Percentiles rank a stretch among this genome's conserved stretches.
Evolutionary conservation across 2,888 invertebrate species (phyloP).

Genomic region (Sinopyrophorus schimmeli): DNA sequence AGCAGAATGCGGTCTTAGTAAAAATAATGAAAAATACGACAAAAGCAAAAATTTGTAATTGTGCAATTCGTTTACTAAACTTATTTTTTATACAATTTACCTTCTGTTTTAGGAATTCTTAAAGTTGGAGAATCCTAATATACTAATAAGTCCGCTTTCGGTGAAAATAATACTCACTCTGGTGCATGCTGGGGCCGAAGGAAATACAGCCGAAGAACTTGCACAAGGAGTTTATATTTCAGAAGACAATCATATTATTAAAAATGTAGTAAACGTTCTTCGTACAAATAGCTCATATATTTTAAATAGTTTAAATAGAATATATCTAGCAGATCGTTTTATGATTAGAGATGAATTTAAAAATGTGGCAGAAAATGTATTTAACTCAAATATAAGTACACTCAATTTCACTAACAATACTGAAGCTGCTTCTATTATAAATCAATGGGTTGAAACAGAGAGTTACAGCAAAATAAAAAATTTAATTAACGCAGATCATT

Average conservation of each 20-base stretch:
- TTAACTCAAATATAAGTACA: slow-evolving; percentile 62
- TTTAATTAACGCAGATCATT: slow-evolving; percentile 37
- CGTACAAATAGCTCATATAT: too few relatives aligned
- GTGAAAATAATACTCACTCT: slow-evolving; percentile 47
- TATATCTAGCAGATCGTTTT: slow-evolving; percentile 64
- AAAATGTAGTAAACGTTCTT: too few relatives aligned
- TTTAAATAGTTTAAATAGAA: too few relatives aligned
- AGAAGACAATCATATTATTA: too few relatives aligned
- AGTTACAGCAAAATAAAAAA: slow-evolving; percentile 48
- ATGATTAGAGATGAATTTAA: slow-evolving; percentile 60
- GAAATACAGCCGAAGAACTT: slow-evolving; percentile 43
- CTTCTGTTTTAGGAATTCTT: slow-evolving; percentile 6
- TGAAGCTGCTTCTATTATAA: slow-evolving; percentile 42
- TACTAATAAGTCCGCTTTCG: slow-evolving; percentile 48
- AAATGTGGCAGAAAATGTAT: slow-evolving; percentile 62
- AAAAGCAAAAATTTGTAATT: too few relatives aligned
- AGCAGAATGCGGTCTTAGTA: too few relatives aligned
- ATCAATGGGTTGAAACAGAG: slow-evolving; percentile 48
- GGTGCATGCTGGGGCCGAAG: slow-evolving; percentile 45
- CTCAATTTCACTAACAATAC: slow-evolving; percentile 37
- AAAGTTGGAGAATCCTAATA: slow-evolving; percentile 33
- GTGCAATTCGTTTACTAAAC: too few relatives aligned
- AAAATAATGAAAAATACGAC: too few relatives aligned
- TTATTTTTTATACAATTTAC: too few relatives aligned
- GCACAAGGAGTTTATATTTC: slow-evolving; percentile 33